Percentiles rank a stretch among this genome's conserved stretches.
Evolutionary conservation across 2,797 vertebrate genomes (phyloP).

Genomic region (Hypotaenidia philippensis): DNA sequence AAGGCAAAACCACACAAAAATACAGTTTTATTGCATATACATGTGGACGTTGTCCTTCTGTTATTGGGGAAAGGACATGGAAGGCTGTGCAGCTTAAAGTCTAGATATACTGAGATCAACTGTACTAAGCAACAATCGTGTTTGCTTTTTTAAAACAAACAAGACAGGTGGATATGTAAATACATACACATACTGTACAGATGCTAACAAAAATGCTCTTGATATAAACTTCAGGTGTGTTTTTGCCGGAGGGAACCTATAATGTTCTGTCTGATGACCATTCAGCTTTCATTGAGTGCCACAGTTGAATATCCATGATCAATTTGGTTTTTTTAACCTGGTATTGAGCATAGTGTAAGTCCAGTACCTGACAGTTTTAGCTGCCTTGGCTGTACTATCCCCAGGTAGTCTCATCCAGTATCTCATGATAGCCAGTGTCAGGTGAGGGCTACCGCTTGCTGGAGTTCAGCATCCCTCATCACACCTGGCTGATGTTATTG

Average conservation of each 20-base stretch:
- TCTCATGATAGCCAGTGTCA: not conserved
- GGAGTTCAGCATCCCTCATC: not conserved
- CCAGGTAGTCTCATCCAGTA: not conserved
- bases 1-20: constrained; percentile 79
- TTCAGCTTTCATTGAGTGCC: not conserved
- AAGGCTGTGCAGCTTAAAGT: not conserved
- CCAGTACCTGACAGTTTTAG: not conserved
- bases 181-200: not conserved
- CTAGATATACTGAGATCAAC: not conserved
- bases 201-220: not conserved
- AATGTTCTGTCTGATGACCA: not conserved
- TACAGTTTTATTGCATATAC: constrained; percentile 95
- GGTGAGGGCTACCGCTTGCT: not conserved
- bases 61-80: not conserved
- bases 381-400: not conserved
- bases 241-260: not conserved
- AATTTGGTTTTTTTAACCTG: not conserved
- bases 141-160: not conserved
- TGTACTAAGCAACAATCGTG: not conserved
- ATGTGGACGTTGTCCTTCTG: constrained; percentile 62
- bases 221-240: not conserved
- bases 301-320: not conserved
- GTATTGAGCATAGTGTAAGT: not conserved
- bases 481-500: not conserved
- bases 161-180: not conserved